Evolutionary conservation across 2,113 vertebrate genomes (phyloP).

Genomic region (Cettia cetti): DNA sequence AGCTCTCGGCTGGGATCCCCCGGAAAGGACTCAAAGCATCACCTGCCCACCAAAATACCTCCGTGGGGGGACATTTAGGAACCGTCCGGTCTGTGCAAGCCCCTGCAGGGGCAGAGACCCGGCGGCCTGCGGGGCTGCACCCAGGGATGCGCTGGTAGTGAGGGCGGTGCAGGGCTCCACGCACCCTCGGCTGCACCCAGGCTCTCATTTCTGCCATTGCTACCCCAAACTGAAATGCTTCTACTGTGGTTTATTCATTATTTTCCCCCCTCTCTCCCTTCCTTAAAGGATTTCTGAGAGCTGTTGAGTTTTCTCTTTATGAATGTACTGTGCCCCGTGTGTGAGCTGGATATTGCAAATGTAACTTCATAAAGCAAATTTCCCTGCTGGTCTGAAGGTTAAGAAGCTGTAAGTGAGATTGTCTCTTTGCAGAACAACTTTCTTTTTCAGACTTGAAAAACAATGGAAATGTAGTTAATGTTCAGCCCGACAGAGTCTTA

Average conservation of each 20-base stretch:
- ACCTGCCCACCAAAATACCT: not conserved
- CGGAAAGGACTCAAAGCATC: accelerated
- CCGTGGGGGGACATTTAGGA: accelerated
- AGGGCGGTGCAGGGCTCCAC: not conserved
- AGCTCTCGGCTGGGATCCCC: not conserved
- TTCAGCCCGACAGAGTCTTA: constrained; percentile 19
- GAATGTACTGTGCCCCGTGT: not conserved
- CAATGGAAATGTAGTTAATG: constrained; percentile 29
- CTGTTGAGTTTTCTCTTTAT: not conserved
- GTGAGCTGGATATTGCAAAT: not conserved
- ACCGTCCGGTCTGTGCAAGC: not conserved
- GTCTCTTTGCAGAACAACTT: not conserved
- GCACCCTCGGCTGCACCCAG: not conserved
- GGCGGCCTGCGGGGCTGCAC: too few species aligned
- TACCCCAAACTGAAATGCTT: not conserved
- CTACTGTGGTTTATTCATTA: accelerated
- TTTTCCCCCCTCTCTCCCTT: accelerated
- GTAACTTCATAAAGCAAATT: not conserved
- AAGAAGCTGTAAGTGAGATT: not conserved
- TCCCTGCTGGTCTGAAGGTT: not conserved
- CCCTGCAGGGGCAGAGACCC: not conserved
- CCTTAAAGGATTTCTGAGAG: not conserved
- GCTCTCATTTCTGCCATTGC: accelerated
- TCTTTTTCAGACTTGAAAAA: not conserved
- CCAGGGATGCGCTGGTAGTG: accelerated